Evolutionary conservation across 2,113 vertebrate species (phyloP), one percentile per base, ranked within the genome.

Genomic region (Meleagris gallopavo): DNA sequence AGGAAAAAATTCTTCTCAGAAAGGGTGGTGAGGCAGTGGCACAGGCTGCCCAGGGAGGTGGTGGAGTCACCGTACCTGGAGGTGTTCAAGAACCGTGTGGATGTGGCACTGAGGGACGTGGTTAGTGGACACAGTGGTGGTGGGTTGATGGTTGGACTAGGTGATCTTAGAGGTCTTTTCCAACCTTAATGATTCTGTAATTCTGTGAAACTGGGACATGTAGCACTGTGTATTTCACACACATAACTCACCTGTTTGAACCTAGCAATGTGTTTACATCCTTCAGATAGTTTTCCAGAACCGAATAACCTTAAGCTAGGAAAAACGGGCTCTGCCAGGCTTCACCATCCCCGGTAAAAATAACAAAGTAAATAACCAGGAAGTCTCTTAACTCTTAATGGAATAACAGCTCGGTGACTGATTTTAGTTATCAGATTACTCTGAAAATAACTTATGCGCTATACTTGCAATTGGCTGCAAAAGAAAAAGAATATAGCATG

Each of bases 401-500:
- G 89, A 92, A 92, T 94, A 85, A 90, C 80, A 93, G 95, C 95
- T 93, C 93, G 76, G 65, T 91, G 61, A 88, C 90, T 95, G 95
- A 86, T 93, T 94, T 85, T 94, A 40, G 90, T 95, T 95, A 95
- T 96, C 93, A 96, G 94, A 95, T 96, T 96, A 94, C 71, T 65
- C 91, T 84, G 92, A 94, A 96, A 96, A 95, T 95, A 95, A 88
- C 89, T 90, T 81, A 61, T 75, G 72, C 1, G 2, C 81, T 92
- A 83, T 87, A 86, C 76, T 88, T 77, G 79, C 83, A 90, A 77
- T 81, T 94, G 88, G 80, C 85, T 83, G 60, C 81, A 84, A 88
- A 90, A 83, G 91, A 93, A 94, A 84, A 93, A 75, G 78, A 89
- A 96, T 97, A 88, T 81, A 95, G 80, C 54, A 29, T 60, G 52